phyloP scores from a whole-genome alignment of 2,797 vertebrate genomes.

The Gallinago nigripennis region DNA sequence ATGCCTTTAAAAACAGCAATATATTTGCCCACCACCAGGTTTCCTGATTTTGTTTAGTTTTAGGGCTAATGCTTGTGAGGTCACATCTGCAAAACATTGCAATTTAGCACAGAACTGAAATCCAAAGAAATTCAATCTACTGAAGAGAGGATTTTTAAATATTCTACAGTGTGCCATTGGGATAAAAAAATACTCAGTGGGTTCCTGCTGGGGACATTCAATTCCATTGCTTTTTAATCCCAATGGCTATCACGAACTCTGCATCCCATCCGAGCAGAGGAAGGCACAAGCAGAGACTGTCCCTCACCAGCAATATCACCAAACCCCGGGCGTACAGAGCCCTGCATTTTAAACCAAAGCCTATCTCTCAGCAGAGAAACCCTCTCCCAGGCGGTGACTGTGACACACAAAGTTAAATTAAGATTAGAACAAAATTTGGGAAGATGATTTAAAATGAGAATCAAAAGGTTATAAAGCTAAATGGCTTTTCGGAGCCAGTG shows the following conservation, averaged over 20 bases:
- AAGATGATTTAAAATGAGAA: constrained; percentile 37
- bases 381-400: not conserved
- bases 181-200: not conserved
- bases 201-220: not conserved
- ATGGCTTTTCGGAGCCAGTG: constrained; percentile 34
- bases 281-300: not conserved
- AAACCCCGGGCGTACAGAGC: not conserved
- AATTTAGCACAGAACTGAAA: not conserved
- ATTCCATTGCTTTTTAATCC: not conserved
- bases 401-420: not conserved
- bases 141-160: not conserved
- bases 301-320: not conserved
- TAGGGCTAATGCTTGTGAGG: not conserved
- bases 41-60: not conserved
- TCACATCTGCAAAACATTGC: not conserved
- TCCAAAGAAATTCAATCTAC: not conserved
- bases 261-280: not conserved
- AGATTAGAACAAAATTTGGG: constrained; percentile 37
- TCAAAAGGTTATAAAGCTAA: constrained; percentile 51
- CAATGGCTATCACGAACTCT: not conserved
- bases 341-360: not conserved
- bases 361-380: not conserved
- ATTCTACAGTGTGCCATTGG: not conserved
- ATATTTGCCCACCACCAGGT: not conserved
- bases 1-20: not conserved